Conservation (phyloP, 2,797 vertebrate genomes). For the Halcyon badia region DNA sequence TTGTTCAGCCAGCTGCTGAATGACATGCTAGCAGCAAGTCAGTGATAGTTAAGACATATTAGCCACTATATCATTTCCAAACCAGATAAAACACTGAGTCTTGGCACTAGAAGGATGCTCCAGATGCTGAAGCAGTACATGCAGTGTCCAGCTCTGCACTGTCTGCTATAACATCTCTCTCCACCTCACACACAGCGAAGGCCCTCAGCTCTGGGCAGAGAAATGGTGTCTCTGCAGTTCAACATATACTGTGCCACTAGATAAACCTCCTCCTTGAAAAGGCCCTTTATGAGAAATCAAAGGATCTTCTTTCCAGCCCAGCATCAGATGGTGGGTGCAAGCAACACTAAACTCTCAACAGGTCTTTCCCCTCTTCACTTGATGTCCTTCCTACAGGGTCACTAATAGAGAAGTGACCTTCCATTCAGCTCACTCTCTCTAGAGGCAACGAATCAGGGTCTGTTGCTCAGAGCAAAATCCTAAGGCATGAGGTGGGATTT, state of each 20-base stretch:
- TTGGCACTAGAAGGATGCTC: not conserved
- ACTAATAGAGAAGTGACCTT: not conserved
- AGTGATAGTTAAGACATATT: not conserved
- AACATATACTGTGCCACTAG: not conserved
- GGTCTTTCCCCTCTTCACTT: not conserved
- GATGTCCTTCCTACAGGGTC: not conserved
- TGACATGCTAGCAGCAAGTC: not conserved
- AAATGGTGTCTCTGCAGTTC: not conserved
- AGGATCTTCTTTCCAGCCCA: not conserved
- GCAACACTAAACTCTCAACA: not conserved
- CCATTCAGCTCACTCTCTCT: not conserved
- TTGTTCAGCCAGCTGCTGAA: not conserved
- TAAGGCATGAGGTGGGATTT: not conserved
- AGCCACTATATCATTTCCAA: not conserved
- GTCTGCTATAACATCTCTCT: not conserved
- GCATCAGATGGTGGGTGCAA: not conserved
- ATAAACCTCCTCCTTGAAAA: not conserved
- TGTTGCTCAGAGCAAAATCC: not conserved
- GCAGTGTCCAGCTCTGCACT: not conserved
- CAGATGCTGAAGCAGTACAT: not conserved
- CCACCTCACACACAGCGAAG: not conserved
- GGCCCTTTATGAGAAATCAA: not conserved
- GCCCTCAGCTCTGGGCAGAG: not conserved
- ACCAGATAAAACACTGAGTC: not conserved
- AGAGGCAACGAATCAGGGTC: not conserved